These are phyloP conservation scores for Ligdia adustata DNA, from an alignment of 2,888 invertebrate genomes.

Conservation along the genomic window DNA sequence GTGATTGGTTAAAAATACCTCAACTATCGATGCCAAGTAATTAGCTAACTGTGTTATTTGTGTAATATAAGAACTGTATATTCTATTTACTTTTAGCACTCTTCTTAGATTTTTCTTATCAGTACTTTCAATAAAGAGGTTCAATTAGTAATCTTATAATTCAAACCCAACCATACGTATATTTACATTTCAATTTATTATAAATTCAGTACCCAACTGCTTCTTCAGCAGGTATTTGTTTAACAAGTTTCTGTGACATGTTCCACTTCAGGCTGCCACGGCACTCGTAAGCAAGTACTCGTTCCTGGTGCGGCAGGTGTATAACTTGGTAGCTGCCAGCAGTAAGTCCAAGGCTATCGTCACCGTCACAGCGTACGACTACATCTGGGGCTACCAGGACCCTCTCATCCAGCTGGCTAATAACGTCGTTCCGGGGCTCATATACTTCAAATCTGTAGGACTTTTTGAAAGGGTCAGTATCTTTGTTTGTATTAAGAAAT, in stretches of 20 bases:
- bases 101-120: no score
- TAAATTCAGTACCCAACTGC: no score
- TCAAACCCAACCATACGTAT: no score
- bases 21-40: no score
- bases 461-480: slow-evolving; percentile 38
- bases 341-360: slow-evolving; percentile 84
- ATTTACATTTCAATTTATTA: no score
- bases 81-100: no score
- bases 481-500: no score
- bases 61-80: no score
- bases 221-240: background rate
- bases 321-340: slow-evolving; percentile 81
- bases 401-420: slow-evolving; percentile 35
- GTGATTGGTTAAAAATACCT: no score
- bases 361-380: slow-evolving; percentile 27
- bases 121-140: no score
- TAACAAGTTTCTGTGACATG: background rate
- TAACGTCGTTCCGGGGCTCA: slow-evolving; percentile 29
- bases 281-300: slow-evolving; percentile 80
- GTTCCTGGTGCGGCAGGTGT: slow-evolving; percentile 82
- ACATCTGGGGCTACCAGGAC: slow-evolving; percentile 39
- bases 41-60: no score
- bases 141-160: no score
- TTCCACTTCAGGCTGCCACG: slow-evolving; percentile 42
- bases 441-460: slow-evolving; percentile 43